These are phyloP conservation scores for Pectinophora gossypiella DNA, from an alignment of 1,140 invertebrate genomes.

Conservation along the genomic window DNA sequence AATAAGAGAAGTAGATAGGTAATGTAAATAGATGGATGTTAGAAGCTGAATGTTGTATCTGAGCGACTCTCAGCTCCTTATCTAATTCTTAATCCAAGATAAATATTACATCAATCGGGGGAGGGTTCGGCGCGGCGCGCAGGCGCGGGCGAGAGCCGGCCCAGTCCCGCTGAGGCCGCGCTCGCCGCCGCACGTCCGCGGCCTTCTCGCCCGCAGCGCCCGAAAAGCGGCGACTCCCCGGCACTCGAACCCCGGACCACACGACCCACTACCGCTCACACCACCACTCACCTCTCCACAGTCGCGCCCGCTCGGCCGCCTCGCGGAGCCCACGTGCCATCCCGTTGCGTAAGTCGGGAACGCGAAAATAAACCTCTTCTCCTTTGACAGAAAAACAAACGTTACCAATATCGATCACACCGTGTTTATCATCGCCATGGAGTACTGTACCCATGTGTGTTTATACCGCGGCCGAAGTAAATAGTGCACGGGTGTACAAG, in stretches of 20 bases:
- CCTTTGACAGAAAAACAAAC: constrained; percentile 63
- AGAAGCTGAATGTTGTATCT: not conserved
- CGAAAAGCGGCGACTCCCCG: constrained; percentile 58
- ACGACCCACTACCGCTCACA: constrained; percentile 9
- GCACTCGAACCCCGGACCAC: constrained; percentile 24
- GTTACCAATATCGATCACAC: constrained; percentile 45
- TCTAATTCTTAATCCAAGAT: constrained; percentile 72
- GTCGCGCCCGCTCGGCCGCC: constrained; percentile 13
- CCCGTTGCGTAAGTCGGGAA: constrained; percentile 16
- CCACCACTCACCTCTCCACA: constrained; percentile 13
- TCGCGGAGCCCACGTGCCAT: constrained; percentile 36
- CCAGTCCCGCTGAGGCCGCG: constrained; percentile 66
- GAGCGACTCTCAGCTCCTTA: constrained; percentile 43
- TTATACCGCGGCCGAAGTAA: constrained; percentile 28
- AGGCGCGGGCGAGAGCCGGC: constrained; percentile 34
- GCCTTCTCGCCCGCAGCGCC: constrained; percentile 25
- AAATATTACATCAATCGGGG: constrained; percentile 72
- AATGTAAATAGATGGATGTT: not conserved
- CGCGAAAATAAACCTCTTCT: constrained; percentile 49
- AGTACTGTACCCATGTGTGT: constrained; percentile 20
- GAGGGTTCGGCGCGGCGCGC: constrained; percentile 40
- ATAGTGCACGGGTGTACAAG: constrained; percentile 28
- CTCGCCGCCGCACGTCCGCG: constrained; percentile 51
- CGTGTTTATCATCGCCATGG: constrained; percentile 41
- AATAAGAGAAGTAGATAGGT: not conserved